Conservation (phyloP, 2,113 vertebrate species). For the Prinia subflava region DNA sequence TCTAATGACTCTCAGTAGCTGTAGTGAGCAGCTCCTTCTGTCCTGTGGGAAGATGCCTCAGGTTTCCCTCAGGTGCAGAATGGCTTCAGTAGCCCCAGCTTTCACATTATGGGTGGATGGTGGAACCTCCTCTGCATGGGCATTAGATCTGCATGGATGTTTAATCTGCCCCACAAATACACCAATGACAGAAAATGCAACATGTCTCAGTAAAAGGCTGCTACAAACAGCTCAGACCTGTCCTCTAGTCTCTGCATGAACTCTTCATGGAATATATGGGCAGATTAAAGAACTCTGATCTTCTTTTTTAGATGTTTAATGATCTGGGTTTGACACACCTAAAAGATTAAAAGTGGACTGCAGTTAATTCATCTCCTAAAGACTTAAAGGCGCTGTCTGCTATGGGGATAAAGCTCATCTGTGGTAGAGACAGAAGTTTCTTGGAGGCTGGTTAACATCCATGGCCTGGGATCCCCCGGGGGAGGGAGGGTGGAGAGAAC, state of each 20-base stretch:
- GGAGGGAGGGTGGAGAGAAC: background rate
- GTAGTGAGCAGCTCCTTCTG: background rate
- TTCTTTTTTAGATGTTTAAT: constrained; percentile 18
- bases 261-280: background rate
- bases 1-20: background rate
- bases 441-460: background rate
- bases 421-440: constrained; percentile 19
- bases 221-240: background rate
- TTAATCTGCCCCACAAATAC: background rate
- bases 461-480: background rate
- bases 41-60: background rate
- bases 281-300: background rate
- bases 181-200: background rate
- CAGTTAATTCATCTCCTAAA: constrained; percentile 25
- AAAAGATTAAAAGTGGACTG: constrained; percentile 43
- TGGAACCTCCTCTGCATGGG: background rate
- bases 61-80: background rate
- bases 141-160: background rate
- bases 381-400: constrained; percentile 16
- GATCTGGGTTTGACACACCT: constrained; percentile 25
- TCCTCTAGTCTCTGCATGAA: background rate
- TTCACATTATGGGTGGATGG: background rate
- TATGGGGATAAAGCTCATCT: constrained; percentile 30
- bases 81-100: background rate
- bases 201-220: background rate